phyloP scores from a whole-genome alignment of 2,797 vertebrate species.

The Labroides dimidiatus region DNA sequence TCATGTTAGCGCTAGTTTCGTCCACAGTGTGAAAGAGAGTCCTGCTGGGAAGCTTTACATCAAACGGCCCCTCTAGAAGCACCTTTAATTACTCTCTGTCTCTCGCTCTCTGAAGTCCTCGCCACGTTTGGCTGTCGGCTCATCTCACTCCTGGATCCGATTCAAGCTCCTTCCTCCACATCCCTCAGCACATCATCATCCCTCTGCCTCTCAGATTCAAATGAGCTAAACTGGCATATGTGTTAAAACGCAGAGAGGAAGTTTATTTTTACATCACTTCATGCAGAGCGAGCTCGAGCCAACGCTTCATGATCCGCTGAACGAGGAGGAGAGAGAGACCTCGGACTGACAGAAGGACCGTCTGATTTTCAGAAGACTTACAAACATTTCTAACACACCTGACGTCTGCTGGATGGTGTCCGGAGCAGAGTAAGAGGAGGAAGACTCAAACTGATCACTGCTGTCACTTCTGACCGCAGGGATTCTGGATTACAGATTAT shows the following conservation, averaged over 20 bases:
- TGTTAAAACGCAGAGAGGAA: not conserved
- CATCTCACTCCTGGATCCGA: conserved; percentile 48
- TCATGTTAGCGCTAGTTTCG: conserved; percentile 73
- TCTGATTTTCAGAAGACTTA: not conserved
- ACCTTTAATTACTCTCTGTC: conserved; percentile 78
- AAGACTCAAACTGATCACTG: no score
- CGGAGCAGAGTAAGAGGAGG: no score
- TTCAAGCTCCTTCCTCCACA: conserved; percentile 50
- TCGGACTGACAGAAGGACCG: not conserved
- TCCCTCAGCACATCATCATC: conserved; percentile 33
- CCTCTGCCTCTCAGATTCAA: conserved; percentile 33
- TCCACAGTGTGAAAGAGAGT: conserved; percentile 60
- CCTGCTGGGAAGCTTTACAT: conserved; percentile 75
- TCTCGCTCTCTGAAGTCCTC: conserved; percentile 51
- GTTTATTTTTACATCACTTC: conserved; percentile 40
- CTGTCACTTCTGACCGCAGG: no score
- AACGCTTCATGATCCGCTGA: not conserved
- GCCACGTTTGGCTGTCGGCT: conserved; percentile 46
- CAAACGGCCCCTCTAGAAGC: conserved; percentile 72
- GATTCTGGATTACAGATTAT: no score
- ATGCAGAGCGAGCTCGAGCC: not conserved
- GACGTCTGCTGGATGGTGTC: no score
- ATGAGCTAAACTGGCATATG: conserved; percentile 35
- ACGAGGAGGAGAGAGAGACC: not conserved
- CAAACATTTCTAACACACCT: not conserved